A percentile compares a stretch with the other conserved stretches of the same genome.
Conservation (phyloP, 2,888 invertebrate species). For the Tiliacea aurago region DNA sequence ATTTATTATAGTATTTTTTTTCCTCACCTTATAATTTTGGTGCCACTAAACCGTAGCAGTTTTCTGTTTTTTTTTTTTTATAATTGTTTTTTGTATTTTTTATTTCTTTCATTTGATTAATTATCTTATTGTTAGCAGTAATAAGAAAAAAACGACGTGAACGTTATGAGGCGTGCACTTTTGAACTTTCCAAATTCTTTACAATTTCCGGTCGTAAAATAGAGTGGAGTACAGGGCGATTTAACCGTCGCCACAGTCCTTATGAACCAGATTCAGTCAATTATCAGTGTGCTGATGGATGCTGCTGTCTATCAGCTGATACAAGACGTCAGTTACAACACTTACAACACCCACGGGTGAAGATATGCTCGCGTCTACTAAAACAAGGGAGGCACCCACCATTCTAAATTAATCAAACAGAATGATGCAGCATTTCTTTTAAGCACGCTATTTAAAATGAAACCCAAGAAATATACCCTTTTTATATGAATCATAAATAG, state of each 20-base stretch:
- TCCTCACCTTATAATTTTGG: too few relatives aligned
- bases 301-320: constrained; percentile 33
- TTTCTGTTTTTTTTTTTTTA: too few relatives aligned
- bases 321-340: constrained; percentile 31
- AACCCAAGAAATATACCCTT: constrained; percentile 27
- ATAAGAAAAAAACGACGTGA: too few relatives aligned
- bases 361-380: constrained; percentile 20
- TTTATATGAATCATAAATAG: constrained; percentile 46
- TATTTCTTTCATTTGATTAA: too few relatives aligned
- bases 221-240: background rate
- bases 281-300: constrained; percentile 36
- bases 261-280: constrained; percentile 15
- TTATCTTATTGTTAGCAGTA: too few relatives aligned
- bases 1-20: too few relatives aligned
- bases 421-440: constrained; percentile 37
- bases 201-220: background rate
- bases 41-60: too few relatives aligned
- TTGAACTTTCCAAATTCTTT: too few relatives aligned
- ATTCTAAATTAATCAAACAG: constrained; percentile 17
- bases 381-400: constrained; percentile 21
- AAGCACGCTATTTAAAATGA: constrained; percentile 28
- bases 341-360: constrained; percentile 35
- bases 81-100: too few relatives aligned
- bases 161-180: too few relatives aligned
- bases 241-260: constrained; percentile 7